Percentiles rank a stretch among this genome's conserved stretches.
phyloP scores from a whole-genome alignment of 2,113 vertebrate genomes.

The Aptenodytes patagonicus region DNA sequence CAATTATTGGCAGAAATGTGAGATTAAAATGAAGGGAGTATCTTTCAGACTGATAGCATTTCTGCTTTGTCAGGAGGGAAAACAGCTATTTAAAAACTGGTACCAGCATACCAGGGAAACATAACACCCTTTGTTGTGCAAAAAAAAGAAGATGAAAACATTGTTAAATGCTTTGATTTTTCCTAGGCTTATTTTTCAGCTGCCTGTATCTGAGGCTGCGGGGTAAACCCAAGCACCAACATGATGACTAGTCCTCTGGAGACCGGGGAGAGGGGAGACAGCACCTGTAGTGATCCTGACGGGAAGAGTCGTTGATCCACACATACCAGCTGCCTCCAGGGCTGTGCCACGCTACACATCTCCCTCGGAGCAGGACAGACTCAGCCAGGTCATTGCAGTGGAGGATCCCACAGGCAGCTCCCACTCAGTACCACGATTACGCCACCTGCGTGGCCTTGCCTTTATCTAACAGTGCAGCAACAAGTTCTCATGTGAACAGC shows the following conservation, averaged over 20 bases:
- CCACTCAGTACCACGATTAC: no score
- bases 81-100: neutral
- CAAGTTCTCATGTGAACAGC: neutral
- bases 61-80: neutral
- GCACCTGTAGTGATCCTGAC: fast-evolving
- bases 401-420: neutral
- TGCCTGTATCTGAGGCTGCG: neutral
- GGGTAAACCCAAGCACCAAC: neutral
- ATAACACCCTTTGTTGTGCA: neutral
- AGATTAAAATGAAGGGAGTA: neutral
- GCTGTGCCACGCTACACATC: neutral
- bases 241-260: neutral
- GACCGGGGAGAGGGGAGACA: neutral
- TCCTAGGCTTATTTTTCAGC: neutral
- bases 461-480: neutral
- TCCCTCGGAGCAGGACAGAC: neutral
- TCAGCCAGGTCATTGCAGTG: neutral
- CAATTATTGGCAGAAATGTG: neutral
- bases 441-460: neutral
- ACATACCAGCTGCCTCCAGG: neutral
- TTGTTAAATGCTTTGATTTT: neutral
- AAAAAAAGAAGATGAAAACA: neutral
- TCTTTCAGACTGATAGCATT: neutral
- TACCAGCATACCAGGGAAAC: neutral
- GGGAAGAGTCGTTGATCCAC: neutral